A percentile compares a stretch with the other conserved stretches of the same genome.
phyloP scores from a whole-genome alignment of 2,113 vertebrate genomes.

The Actenoides hombroni region DNA sequence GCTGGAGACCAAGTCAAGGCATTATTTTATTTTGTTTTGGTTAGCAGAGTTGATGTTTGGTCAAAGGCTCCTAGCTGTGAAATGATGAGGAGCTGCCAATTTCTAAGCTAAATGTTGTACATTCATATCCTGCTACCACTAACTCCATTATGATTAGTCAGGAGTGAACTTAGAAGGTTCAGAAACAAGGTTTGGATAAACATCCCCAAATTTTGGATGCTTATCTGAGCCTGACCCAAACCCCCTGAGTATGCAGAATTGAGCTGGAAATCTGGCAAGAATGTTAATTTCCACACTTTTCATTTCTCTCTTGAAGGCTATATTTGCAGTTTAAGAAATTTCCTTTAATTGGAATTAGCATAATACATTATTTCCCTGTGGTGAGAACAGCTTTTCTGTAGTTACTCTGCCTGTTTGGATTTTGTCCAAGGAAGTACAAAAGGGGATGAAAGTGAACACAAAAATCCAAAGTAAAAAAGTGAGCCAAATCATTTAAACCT shows the following conservation, averaged over 20 bases:
- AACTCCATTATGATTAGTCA: conserved; percentile 56
- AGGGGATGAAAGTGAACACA: conserved; percentile 31
- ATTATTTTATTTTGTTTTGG: conserved; percentile 72
- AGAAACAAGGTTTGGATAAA: conserved; percentile 67
- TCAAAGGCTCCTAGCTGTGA: conserved; percentile 67
- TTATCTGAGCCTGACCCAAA: conserved; percentile 68
- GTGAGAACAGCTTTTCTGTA: conserved; percentile 65
- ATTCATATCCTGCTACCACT: conserved; percentile 62
- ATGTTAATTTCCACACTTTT: conserved; percentile 67
- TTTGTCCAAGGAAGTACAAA: conserved; percentile 57
- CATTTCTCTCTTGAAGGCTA: conserved; percentile 67
- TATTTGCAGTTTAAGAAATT: conserved; percentile 66
- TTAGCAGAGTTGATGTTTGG: conserved; percentile 62
- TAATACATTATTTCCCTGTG: conserved; percentile 70
- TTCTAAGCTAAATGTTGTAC: conserved; percentile 64
- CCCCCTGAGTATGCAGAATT: conserved; percentile 50
- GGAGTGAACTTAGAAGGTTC: conserved; percentile 44
- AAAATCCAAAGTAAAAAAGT: conserved; percentile 53
- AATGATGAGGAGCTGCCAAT: conserved; percentile 56
- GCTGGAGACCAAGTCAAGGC: conserved; percentile 55
- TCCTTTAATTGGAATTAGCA: conserved; percentile 70
- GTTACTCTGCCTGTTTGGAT: conserved; percentile 45
- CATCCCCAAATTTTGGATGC: conserved; percentile 64
- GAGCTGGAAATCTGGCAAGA: conserved; percentile 67
- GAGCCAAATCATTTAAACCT: conserved; percentile 24